Evolutionary conservation across 2,113 vertebrate species (phyloP), one percentile per base, ranked within the genome.

Genomic region (Eudyptes chrysolophus): DNA sequence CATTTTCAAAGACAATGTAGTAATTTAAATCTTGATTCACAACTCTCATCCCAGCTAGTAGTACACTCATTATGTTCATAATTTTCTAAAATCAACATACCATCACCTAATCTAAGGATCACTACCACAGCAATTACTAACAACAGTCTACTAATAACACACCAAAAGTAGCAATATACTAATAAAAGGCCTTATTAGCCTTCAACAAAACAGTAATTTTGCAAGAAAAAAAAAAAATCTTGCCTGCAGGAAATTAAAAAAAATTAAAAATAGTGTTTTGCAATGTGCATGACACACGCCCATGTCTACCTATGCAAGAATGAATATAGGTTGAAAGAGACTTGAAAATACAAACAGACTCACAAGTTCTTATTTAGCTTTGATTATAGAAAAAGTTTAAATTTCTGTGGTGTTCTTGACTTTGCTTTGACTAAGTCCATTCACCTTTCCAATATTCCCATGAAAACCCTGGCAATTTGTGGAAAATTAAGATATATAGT

Each of bases 181-280:
- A 84, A 95, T 64, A 64, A 49, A 78, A 81, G 38, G 26, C 26
- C 52, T 92, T 71, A 81, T 46, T 75, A 57, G 16, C n/a, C 32
- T 87, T 68, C 40, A 87, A 79, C 26, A 91, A 89, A 96, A 71
- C 61, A 87, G 52, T 84, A 89, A 81, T 92, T 95, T 77, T 64
- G 42, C 21, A 78, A 84, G 51, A 7, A 84, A 79, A 81, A 36
- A 29, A 72, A 30, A 4, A 49, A 11, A 20, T 20, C 36, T 58
- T 90, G 36, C 54, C 79, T 86, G 32, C 22, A 90, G 46, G 46
- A 92, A 94, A 84, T 46, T 21, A 62, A 72, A 93, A 93, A 93
- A 89, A 93, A 85, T 34, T 22, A 64, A 81, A 90, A 86, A n/a
- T 3, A n/a, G 13, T 61, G 40, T 86, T 94, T 92, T 90, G 58